Percentiles rank a stretch among this genome's conserved stretches.
phyloP scores from a whole-genome alignment of 2,797 vertebrate species.

The Tauraco hartlaubi region DNA sequence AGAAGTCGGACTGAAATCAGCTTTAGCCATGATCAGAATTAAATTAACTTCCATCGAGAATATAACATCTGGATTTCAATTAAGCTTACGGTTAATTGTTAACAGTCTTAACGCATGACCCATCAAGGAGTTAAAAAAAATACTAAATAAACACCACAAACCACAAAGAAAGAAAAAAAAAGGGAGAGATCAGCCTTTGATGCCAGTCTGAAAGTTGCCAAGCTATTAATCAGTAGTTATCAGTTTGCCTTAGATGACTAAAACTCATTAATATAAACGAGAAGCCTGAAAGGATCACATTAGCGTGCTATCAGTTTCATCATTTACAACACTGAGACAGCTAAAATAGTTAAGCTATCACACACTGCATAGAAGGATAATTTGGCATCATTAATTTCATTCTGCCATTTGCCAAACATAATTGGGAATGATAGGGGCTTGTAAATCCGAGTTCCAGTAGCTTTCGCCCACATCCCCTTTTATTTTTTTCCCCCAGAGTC shows the following conservation, averaged over 20 bases:
- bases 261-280: slow-evolving; percentile 81
- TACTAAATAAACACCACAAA: background rate
- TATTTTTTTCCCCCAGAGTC: background rate
- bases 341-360: slow-evolving; percentile 58
- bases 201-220: slow-evolving; percentile 57
- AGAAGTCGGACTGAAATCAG: slow-evolving; percentile 47
- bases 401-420: slow-evolving; percentile 60
- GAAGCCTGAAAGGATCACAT: slow-evolving; percentile 75
- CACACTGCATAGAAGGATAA: slow-evolving; percentile 28
- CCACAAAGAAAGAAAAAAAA: background rate
- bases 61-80: slow-evolving; percentile 76
- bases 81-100: slow-evolving; percentile 75
- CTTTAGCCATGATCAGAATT: slow-evolving; percentile 54
- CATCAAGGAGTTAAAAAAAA: slow-evolving; percentile 48
- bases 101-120: slow-evolving; percentile 66
- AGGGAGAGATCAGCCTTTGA: slow-evolving; percentile 61
- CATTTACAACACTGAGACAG: slow-evolving; percentile 57
- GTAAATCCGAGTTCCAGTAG: slow-evolving; percentile 14
- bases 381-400: slow-evolving; percentile 68
- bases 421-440: slow-evolving; percentile 37
- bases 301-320: slow-evolving; percentile 71
- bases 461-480: background rate
- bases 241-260: slow-evolving; percentile 67
- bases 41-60: slow-evolving; percentile 54
- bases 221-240: slow-evolving; percentile 81